phyloP scores from a whole-genome alignment of 2,113 vertebrate species.

The Tragelaphus buxtoni region DNA sequence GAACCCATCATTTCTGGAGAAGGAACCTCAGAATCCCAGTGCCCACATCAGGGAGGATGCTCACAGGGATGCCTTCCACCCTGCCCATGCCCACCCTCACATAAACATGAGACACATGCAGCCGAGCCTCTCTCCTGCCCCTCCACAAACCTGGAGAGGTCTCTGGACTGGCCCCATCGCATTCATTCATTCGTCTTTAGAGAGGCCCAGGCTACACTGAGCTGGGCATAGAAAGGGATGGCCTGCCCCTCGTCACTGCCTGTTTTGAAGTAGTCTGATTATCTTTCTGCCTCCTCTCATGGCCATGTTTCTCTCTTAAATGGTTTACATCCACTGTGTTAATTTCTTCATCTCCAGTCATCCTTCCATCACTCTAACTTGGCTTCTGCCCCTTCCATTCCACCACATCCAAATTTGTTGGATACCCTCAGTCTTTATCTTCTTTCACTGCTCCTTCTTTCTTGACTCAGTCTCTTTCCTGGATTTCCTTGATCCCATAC shows the following conservation, averaged over 20 bases:
- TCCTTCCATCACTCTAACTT: neutral
- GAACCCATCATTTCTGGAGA: neutral
- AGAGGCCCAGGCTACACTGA: neutral
- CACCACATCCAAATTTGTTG: neutral
- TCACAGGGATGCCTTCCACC: neutral
- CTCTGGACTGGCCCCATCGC: neutral
- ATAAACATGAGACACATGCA: neutral
- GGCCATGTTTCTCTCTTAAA: neutral
- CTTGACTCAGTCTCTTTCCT: neutral
- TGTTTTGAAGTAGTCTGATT: neutral
- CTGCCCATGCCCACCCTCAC: neutral
- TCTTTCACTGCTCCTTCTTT: neutral
- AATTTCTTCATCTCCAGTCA: neutral
- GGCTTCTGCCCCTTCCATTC: neutral
- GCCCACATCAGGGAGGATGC: neutral
- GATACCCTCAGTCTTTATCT: neutral
- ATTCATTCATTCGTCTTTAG: neutral
- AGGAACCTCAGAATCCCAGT: neutral
- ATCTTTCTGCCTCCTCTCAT: neutral
- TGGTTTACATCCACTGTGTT: neutral
- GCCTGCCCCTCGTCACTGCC: neutral
- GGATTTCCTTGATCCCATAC: neutral
- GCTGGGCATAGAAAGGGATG: neutral
- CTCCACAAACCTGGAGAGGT: neutral
- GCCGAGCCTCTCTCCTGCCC: neutral